phyloP scores from a whole-genome alignment of 2,888 invertebrate genomes.

The Orthosia cruda region DNA sequence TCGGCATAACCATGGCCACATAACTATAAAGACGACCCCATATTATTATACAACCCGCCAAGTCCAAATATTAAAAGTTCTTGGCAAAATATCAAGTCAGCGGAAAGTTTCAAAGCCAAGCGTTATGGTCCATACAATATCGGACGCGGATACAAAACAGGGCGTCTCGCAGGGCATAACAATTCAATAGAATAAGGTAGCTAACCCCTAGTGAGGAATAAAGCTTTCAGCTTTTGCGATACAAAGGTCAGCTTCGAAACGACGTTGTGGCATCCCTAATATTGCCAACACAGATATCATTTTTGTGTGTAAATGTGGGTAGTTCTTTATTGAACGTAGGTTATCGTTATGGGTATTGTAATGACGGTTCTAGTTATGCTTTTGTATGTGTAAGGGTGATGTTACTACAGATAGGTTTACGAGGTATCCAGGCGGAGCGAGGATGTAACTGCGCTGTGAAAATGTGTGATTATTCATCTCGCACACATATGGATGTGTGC shows the following conservation, averaged over 20 bases:
- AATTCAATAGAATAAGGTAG: conserved; percentile 76
- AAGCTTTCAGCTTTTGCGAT: conserved; percentile 65
- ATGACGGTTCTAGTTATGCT: conserved; percentile 24
- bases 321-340: conserved; percentile 42
- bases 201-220: conserved; percentile 66
- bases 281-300: conserved; percentile 57
- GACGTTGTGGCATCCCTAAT: conserved; percentile 61
- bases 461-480: too few species aligned
- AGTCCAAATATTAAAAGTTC: conserved; percentile 66
- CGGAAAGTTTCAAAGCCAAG: conserved; percentile 60
- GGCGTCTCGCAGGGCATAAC: conserved; percentile 71
- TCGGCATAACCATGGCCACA: conserved; percentile 11
- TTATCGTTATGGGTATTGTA: conserved; percentile 10
- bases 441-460: too few species aligned
- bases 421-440: too few species aligned
- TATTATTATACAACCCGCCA: conserved; percentile 30
- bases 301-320: conserved; percentile 40
- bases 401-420: too few species aligned
- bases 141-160: conserved; percentile 66
- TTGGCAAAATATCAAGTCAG: conserved; percentile 67
- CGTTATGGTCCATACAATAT: conserved; percentile 65
- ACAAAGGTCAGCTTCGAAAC: conserved; percentile 69
- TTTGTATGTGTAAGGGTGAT: neutral
- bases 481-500: too few species aligned
- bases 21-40: neutral